A percentile compares a stretch with the other conserved stretches of the same genome.
These are phyloP conservation scores for Ataeniobius toweri DNA, from an alignment of 2,797 vertebrate genomes.

Conservation along the genomic window DNA sequence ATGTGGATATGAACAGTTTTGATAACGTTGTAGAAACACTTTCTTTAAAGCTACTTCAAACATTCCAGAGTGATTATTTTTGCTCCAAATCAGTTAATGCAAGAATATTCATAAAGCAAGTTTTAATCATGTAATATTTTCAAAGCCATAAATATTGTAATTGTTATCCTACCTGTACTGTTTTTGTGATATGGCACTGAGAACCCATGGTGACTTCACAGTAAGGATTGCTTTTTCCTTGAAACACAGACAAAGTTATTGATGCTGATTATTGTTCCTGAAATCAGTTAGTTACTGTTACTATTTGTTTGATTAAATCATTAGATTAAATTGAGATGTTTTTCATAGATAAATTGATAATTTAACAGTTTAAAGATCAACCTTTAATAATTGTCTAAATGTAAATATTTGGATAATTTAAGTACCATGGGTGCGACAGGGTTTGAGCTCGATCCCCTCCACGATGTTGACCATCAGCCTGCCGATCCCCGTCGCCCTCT, in stretches of 20 bases:
- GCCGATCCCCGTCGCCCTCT: conserved; percentile 95
- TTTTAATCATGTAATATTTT: background rate
- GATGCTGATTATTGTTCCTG: background rate
- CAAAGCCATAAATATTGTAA: background rate
- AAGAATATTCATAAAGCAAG: background rate
- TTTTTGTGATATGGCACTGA: conserved; percentile 99
- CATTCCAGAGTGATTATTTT: background rate
- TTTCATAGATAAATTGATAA: background rate
- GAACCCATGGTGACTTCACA: conserved; percentile 99
- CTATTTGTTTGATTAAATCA: background rate
- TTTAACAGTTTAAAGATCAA: background rate
- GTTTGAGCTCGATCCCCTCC: conserved; percentile 96
- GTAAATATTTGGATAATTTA: no score
- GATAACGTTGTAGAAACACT: no score
- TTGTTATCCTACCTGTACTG: conserved; percentile 82
- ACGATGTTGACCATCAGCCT: conserved; percentile 98
- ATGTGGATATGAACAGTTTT: background rate
- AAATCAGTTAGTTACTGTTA: background rate
- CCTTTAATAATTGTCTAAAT: background rate
- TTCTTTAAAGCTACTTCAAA: background rate
- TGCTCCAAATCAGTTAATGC: background rate
- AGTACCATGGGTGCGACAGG: conserved; percentile 93
- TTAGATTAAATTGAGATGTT: background rate
- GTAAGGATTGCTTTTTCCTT: conserved; percentile 98
- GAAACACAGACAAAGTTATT: conserved; percentile 6